phyloP scores from a whole-genome alignment of 2,113 vertebrate species.

The Eubucco bourcierii region DNA sequence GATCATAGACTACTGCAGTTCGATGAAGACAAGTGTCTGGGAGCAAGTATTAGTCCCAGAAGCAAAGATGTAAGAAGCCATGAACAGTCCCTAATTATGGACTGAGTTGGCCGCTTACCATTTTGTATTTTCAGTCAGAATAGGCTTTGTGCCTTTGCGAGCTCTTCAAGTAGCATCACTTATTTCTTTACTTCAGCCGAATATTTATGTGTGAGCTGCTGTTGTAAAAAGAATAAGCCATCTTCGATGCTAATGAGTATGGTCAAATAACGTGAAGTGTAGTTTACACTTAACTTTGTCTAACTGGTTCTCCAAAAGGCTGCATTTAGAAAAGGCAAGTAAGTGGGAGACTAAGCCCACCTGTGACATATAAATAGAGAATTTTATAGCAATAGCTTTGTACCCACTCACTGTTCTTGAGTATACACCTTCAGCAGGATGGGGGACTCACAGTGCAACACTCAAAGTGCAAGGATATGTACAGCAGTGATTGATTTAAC shows the following conservation, averaged over 20 bases:
- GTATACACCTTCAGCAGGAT: background rate
- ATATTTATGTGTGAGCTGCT: background rate
- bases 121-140: background rate
- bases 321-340: background rate
- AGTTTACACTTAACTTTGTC: background rate
- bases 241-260: background rate
- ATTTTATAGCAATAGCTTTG: background rate
- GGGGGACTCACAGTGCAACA: background rate
- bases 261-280: background rate
- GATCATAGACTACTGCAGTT: background rate
- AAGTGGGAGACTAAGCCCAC: background rate
- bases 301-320: background rate
- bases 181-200: background rate
- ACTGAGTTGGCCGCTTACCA: background rate
- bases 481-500: background rate
- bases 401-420: background rate
- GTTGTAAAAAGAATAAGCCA: background rate
- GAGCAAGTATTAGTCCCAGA: background rate
- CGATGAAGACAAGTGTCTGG: background rate
- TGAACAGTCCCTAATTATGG: background rate
- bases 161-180: background rate
- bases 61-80: background rate
- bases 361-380: fast-evolving
- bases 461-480: background rate
- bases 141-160: background rate